Evolutionary conservation across 2,113 vertebrate species (phyloP).

Genomic region (Tychaedon coryphoeus): DNA sequence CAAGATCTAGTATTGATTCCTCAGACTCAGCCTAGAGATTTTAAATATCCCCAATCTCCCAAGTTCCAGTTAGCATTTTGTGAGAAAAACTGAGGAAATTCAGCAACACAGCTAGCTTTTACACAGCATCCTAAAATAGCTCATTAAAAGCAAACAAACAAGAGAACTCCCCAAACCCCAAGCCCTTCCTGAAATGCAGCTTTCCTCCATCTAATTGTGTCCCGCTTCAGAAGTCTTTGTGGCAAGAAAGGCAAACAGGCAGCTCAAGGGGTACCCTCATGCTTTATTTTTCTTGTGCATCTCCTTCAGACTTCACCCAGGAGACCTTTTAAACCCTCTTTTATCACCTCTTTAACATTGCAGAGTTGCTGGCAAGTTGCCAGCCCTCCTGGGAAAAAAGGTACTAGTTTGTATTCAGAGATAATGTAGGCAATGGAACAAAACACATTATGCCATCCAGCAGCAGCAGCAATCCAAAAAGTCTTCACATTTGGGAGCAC

Average conservation of each 20-base stretch:
- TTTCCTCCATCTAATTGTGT: not conserved
- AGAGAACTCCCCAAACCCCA: not conserved
- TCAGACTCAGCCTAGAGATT: not conserved
- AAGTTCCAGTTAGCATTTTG: not conserved
- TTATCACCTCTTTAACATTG: not conserved
- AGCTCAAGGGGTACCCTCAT: not conserved
- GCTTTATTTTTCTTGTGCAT: not conserved
- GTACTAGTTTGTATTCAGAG: not conserved
- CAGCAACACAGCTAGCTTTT: not conserved
- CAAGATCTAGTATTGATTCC: not conserved
- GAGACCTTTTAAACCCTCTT: not conserved
- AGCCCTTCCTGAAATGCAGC: not conserved
- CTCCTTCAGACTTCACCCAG: not conserved
- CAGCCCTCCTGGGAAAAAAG: not conserved
- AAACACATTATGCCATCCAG: not conserved
- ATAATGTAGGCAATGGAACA: not conserved
- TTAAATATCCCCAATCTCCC: not conserved
- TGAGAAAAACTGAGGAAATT: constrained; percentile 2
- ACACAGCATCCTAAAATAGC: not conserved
- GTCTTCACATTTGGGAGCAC: not conserved
- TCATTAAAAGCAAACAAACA: constrained; percentile 1
- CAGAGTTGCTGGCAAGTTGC: not conserved
- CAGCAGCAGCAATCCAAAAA: not conserved
- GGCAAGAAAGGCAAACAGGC: not conserved
- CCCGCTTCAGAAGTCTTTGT: not conserved